These are phyloP conservation scores for Mercenaria mercenaria DNA, from an alignment of 1,140 invertebrate species.

Conservation along the genomic window DNA sequence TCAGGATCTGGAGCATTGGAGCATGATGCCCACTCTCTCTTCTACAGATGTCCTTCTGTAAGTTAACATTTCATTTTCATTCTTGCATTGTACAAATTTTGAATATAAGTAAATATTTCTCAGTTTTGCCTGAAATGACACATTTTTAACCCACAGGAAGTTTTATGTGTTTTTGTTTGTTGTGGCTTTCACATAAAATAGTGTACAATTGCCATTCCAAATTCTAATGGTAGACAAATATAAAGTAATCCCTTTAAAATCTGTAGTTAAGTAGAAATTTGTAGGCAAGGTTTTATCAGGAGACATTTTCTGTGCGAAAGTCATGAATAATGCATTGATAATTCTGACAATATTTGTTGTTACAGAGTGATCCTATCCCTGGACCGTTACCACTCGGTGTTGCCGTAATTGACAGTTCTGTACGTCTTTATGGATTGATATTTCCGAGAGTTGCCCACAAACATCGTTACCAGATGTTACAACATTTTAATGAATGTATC, in stretches of 20 bases:
- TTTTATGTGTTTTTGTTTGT: too few species aligned
- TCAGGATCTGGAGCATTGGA: slow-evolving; percentile 98
- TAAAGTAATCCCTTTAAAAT: too few species aligned
- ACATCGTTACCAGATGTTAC: slow-evolving; percentile 97
- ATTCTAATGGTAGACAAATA: too few species aligned
- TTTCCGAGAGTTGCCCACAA: slow-evolving; percentile 98
- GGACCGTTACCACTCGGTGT: slow-evolving; percentile 98
- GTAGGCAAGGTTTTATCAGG: too few species aligned
- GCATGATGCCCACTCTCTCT: slow-evolving; percentile 97
- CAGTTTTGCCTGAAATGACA: neutral
- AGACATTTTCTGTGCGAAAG: too few species aligned
- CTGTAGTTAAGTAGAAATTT: too few species aligned
- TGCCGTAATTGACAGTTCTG: slow-evolving; percentile 97
- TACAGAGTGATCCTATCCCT: slow-evolving; percentile 87
- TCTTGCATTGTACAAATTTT: too few species aligned
- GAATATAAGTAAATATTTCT: neutral
- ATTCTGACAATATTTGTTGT: neutral
- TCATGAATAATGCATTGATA: neutral
- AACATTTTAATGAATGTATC: slow-evolving; percentile 98
- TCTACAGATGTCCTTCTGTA: slow-evolving; percentile 90
- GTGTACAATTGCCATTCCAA: too few species aligned
- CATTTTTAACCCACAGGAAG: neutral
- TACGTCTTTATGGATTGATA: slow-evolving; percentile 95
- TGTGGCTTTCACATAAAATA: too few species aligned
- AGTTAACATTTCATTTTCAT: slow-evolving; percentile 79